Evolutionary conservation across 1,140 invertebrate species (phyloP).

Genomic region (Babylonia areolata): DNA sequence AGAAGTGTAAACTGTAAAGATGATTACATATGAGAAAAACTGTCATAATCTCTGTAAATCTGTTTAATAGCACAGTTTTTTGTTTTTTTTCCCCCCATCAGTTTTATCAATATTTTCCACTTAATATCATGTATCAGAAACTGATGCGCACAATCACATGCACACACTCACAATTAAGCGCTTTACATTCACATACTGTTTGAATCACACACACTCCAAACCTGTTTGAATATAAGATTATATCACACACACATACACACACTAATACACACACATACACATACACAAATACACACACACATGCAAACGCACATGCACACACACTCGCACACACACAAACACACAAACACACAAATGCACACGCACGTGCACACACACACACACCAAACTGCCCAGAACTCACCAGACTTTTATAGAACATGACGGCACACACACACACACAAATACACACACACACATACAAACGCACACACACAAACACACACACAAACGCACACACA

Average conservation of each 20-base stretch:
- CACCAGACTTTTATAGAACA: conserved; percentile 98
- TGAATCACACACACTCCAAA: no score
- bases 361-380: not conserved
- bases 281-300: not conserved
- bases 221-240: no score
- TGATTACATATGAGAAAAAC: no score
- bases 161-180: not conserved
- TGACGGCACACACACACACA: conserved; percentile 73
- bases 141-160: not conserved
- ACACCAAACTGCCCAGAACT: no score
- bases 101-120: not conserved
- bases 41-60: no score
- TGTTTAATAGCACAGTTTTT: not conserved
- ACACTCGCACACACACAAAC: conserved; percentile 83
- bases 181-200: no score
- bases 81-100: not conserved
- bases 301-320: not conserved
- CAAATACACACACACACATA: not conserved
- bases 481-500: conserved; percentile 92
- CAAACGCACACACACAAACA: conserved; percentile 84
- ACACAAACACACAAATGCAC: conserved; percentile 92
- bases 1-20: no score
- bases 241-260: not conserved
- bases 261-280: not conserved
- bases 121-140: not conserved